Conservation (phyloP, 2,113 vertebrate genomes). For the Falco punctatus region DNA sequence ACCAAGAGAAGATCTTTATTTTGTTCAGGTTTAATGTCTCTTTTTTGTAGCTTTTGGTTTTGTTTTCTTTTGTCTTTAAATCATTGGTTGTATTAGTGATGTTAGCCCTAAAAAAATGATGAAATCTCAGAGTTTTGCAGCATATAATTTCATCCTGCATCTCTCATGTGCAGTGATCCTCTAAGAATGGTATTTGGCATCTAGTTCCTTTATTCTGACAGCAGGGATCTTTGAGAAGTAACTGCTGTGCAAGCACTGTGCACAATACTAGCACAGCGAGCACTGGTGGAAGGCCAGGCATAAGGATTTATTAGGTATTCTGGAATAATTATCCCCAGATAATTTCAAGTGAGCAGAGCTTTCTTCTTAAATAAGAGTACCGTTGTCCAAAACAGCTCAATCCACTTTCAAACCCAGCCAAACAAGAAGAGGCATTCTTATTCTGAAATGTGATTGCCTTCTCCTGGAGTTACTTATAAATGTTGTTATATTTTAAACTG, state of each 20-base stretch:
- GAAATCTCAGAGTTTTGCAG: not conserved
- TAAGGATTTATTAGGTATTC: conserved; percentile 25
- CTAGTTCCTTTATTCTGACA: not conserved
- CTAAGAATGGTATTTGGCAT: conserved; percentile 3
- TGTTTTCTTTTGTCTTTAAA: not conserved
- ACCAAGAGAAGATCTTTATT: not conserved
- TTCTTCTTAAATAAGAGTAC: not conserved
- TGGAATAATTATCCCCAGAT: not conserved
- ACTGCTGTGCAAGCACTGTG: not conserved
- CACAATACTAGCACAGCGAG: not conserved
- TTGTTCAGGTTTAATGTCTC: not conserved
- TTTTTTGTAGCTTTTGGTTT: not conserved
- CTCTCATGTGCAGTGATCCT: not conserved
- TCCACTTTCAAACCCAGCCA: conserved; percentile 8
- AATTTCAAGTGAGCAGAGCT: conserved; percentile 4
- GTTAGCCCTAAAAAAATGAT: not conserved
- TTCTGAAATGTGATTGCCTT: not conserved
- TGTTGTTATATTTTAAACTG: not conserved
- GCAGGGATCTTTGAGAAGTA: not conserved
- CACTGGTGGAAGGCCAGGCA: conserved; percentile 1
- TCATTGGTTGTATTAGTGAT: not conserved
- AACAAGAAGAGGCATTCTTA: not conserved
- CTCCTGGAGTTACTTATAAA: not conserved
- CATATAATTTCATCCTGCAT: not conserved
- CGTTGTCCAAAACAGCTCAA: not conserved